Conservation (phyloP, 2,113 vertebrate species). For the western clawed frog (Xenopus tropicalis) region DNA sequence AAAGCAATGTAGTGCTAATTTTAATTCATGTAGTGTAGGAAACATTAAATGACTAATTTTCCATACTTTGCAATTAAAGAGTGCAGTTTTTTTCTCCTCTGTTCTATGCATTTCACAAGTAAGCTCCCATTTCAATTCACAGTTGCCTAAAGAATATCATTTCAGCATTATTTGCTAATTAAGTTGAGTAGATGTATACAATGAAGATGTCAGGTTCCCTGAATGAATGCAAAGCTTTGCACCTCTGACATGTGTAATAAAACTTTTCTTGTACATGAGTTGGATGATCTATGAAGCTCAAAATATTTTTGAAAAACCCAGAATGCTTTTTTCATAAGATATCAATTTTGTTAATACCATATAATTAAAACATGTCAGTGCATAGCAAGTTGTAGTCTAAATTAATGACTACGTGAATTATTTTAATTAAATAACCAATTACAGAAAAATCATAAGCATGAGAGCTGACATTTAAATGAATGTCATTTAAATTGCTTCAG, state of each 20-base stretch:
- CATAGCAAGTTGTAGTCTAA: slow-evolving; percentile 99
- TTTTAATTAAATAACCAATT: slow-evolving; percentile 99
- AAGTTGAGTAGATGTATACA: slow-evolving; percentile 50
- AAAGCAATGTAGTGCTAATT: slow-evolving; percentile 66
- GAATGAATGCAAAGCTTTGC: slow-evolving; percentile 42
- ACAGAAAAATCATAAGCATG: slow-evolving; percentile 99
- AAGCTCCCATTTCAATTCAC: slow-evolving; percentile 32
- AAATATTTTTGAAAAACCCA: slow-evolving; percentile 99
- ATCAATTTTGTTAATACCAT: slow-evolving; percentile 99
- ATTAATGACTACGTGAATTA: slow-evolving; percentile 99
- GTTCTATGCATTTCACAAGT: slow-evolving; percentile 16
- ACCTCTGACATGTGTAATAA: slow-evolving; percentile 44
- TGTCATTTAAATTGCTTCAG: slow-evolving; percentile 99
- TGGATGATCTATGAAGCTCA: slow-evolving; percentile 99
- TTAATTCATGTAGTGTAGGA: slow-evolving; percentile 66
- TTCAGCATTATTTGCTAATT: slow-evolving; percentile 61
- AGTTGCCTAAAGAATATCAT: slow-evolving; percentile 45
- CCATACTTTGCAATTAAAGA: slow-evolving; percentile 53
- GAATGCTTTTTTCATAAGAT: slow-evolving; percentile 98
- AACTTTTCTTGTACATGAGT: slow-evolving; percentile 76
- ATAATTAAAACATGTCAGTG: slow-evolving; percentile 99
- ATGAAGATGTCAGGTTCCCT: slow-evolving; percentile 56
- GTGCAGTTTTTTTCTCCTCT: not conserved
- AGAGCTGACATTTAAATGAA: slow-evolving; percentile 99
- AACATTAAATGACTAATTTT: slow-evolving; percentile 69